Evolutionary conservation across 2,797 vertebrate species (phyloP).

Genomic region (Pygocentrus nattereri): DNA sequence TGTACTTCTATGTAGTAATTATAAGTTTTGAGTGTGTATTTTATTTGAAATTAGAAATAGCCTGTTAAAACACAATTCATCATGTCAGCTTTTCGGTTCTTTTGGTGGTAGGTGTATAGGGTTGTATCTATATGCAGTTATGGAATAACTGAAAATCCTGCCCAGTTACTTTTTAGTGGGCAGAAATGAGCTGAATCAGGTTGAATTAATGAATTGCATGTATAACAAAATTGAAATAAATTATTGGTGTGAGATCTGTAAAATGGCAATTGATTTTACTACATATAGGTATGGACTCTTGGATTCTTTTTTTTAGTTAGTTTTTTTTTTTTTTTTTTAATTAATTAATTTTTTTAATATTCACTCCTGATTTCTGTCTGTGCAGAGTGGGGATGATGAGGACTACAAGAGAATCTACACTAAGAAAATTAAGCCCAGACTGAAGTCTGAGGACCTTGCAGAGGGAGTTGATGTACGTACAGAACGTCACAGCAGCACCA

Average conservation of each 20-base stretch:
- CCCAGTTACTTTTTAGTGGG: no score
- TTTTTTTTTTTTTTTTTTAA: no score
- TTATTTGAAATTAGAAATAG: not conserved
- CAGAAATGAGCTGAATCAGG: no score
- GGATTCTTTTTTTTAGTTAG: no score
- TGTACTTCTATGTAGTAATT: not conserved
- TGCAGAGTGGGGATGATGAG: slow-evolving; percentile 92
- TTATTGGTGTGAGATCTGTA: no score
- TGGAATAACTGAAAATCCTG: no score
- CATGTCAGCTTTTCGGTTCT: not conserved
- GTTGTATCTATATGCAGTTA: not conserved
- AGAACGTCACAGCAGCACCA: slow-evolving; percentile 91
- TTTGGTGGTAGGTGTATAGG: no score
- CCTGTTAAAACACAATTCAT: no score
- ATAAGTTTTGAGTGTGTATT: not conserved
- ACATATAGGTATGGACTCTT: no score
- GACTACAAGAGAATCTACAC: slow-evolving; percentile 93
- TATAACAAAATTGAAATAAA: no score
- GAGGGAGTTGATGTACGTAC: slow-evolving; percentile 84
- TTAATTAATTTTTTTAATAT: not conserved
- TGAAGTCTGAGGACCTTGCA: slow-evolving; percentile 87
- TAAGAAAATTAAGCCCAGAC: slow-evolving; percentile 94
- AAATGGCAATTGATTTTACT: no score
- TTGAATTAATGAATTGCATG: no score
- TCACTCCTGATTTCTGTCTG: not conserved